Conservation (phyloP, 2,888 invertebrate species). For the Meteorus cinctellus region DNA sequence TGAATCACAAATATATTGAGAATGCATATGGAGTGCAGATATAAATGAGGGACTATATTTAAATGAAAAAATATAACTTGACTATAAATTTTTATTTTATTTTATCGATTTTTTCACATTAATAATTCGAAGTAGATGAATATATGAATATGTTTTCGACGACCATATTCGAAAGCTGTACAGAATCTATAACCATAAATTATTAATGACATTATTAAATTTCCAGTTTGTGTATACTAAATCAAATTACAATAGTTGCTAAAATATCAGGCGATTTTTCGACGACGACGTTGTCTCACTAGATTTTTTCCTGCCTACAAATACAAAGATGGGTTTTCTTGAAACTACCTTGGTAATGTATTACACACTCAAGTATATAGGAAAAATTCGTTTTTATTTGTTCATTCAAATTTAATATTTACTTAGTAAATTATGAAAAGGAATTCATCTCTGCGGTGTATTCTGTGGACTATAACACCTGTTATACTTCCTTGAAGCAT, state of each 20-base stretch:
- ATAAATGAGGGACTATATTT: background rate
- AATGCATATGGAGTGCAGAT: background rate
- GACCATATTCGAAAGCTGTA: background rate
- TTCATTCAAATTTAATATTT: too few relatives aligned
- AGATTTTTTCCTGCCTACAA: too few relatives aligned
- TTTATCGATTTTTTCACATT: background rate
- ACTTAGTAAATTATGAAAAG: too few relatives aligned
- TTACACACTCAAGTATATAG: too few relatives aligned
- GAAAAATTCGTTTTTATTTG: too few relatives aligned
- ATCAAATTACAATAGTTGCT: background rate
- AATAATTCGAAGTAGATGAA: background rate
- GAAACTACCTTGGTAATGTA: too few relatives aligned
- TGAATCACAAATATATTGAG: slow-evolving; percentile 10
- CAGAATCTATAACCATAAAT: background rate
- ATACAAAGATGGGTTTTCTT: too few relatives aligned
- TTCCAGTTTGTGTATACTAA: background rate
- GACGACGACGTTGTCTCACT: too few relatives aligned
- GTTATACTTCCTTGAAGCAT: too few relatives aligned
- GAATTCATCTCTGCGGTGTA: too few relatives aligned
- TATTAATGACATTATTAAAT: slow-evolving; percentile 10
- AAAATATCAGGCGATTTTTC: background rate
- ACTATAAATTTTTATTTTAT: slow-evolving; percentile 1
- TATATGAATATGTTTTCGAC: background rate
- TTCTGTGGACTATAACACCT: too few relatives aligned
- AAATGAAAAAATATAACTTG: background rate